Evolutionary conservation across 2,888 invertebrate species (phyloP), one percentile per base, ranked within the genome.

Genomic region (Drosophila longiperda): DNA sequence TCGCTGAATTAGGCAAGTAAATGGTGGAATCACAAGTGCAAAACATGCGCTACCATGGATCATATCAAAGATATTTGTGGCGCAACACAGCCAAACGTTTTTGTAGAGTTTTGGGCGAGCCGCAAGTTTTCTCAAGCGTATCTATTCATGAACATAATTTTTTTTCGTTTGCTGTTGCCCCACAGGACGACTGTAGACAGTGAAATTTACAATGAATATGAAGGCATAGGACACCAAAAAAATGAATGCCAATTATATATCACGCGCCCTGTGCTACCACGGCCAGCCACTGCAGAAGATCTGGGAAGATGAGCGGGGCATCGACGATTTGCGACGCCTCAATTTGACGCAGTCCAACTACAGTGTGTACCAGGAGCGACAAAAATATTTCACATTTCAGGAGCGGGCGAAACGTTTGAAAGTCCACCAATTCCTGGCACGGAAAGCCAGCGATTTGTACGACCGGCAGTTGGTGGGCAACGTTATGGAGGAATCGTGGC

Each of bases 241-340:
- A 61, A 75, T 93, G 90, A 92, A 93, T 72, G 71, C 87, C 17
- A 91, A 91, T 38, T 90, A 92, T 58, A 89, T 97, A 92, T 94
- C 95, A 91, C 96, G 96, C 91, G 95, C 96, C 73, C 94, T 97
- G 83, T 96, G 97, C 93, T 97, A 96, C 92, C 97, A 97, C 94
- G 97, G 97, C 3, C 97, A 97, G 90, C 97, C 97, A 90, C 94
- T 97, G 80, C 97, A 97, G 93, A 97, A 97, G 94, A 95, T 97
- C 85, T 97, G 97, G 97, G 97, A 97, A 92, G 95, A 96, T 34
- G 97, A 97, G 91, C 95, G 96, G 88, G 97, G 97, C 68, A 96
- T 96, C 89, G 95, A 95, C 62, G 97, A 97, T 91, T 93, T 97
- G 71, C 87, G 94, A 32, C 95, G 95, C 91, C 93, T 95, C 75